Conservation (phyloP, 2,888 invertebrate species). For the Coleophora deauratella region DNA sequence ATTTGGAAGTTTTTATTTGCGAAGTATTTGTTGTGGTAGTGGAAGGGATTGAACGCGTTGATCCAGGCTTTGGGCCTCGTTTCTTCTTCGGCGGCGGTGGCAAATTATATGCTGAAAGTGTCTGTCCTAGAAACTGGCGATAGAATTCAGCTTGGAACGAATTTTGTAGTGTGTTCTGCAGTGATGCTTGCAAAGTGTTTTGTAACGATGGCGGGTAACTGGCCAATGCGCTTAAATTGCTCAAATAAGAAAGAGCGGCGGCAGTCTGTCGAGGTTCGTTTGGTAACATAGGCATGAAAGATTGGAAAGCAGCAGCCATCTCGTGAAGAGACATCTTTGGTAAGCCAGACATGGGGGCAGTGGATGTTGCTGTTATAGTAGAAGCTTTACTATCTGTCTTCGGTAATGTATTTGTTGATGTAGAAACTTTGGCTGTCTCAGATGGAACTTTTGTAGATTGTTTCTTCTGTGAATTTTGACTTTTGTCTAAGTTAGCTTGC, state of each 20-base stretch:
- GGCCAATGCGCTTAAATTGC: constrained; percentile 48
- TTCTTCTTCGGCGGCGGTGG: constrained; percentile 56
- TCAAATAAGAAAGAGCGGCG: constrained; percentile 52
- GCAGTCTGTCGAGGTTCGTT: constrained; percentile 58
- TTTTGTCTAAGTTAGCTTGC: constrained; percentile 47
- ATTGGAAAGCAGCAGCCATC: constrained; percentile 53
- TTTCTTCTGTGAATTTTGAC: constrained; percentile 51
- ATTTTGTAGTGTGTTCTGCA: constrained; percentile 45
- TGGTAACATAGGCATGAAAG: constrained; percentile 44
- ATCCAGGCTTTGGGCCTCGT: constrained; percentile 42
- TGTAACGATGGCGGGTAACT: constrained; percentile 45
- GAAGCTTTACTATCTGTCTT: constrained; percentile 31
- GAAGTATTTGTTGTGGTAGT: constrained; percentile 18
- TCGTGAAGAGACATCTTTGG: constrained; percentile 55
- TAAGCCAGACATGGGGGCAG: constrained; percentile 24
- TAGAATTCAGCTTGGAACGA: constrained; percentile 63
- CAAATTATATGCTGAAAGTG: constrained; percentile 37
- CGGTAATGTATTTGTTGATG: constrained; percentile 19
- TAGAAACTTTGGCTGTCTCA: constrained; percentile 27
- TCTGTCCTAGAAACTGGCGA: constrained; percentile 50
- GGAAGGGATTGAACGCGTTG: constrained; percentile 3
- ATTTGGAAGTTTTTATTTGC: constrained; percentile 20
- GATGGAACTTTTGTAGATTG: constrained; percentile 35
- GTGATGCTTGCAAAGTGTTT: constrained; percentile 38
- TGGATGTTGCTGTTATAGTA: constrained; percentile 15